Base-by-base conservation (phyloP, 2,888 invertebrate species). In the Tanypteryx hageni region DNA sequence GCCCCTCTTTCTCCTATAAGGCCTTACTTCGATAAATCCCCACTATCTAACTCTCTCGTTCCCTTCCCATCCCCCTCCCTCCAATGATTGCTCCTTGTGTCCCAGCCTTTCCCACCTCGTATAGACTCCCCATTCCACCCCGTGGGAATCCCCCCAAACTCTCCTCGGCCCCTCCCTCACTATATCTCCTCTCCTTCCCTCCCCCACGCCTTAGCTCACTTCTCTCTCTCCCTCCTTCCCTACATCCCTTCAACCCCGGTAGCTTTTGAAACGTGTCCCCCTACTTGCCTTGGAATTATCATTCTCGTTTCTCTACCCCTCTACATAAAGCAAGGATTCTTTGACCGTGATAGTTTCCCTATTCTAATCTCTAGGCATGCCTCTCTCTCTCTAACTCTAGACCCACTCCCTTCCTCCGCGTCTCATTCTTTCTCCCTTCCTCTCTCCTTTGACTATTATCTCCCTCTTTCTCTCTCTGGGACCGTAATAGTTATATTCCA, bases 251-350 rank as follows among this genome's bases (percentile, higher is more conserved):
- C 44, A 44, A n/a, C 85, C 58, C 58, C 58, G 27, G 22, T 58
- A 85, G 57, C 85, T 85, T 58, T 85, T 27, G 57, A 83, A 83
- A 83, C 85, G 27, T 27, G 22, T 76, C 22, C n/a, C 85, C 16
- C 58, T n/a, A 18, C 58, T 57, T 76, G 76, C 76, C 44, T 44
- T n/a, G 22, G 76, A 13, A 27, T 76, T 76, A 76, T 58, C n/a
- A 22, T 58, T 18, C 22, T n/a, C 57, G 44, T 58, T 5, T 27
- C 31, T 27, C 44, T 56, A 18, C 44, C 83, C 83, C 83, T 57
- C 44, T 44, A 85, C 85, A 57, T 57, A 58, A 22, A 85, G 76
- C 85, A 85, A 57, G 85, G 85, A 85, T 58, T 85, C 85, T 22
- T 58, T 57, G 85, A 22, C 57, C 11, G 58, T n/a, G 58, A 57